A percentile compares a stretch with the other conserved stretches of the same genome.
Conservation (phyloP, 2,888 invertebrate genomes). For the Athalia rosae region DNA sequence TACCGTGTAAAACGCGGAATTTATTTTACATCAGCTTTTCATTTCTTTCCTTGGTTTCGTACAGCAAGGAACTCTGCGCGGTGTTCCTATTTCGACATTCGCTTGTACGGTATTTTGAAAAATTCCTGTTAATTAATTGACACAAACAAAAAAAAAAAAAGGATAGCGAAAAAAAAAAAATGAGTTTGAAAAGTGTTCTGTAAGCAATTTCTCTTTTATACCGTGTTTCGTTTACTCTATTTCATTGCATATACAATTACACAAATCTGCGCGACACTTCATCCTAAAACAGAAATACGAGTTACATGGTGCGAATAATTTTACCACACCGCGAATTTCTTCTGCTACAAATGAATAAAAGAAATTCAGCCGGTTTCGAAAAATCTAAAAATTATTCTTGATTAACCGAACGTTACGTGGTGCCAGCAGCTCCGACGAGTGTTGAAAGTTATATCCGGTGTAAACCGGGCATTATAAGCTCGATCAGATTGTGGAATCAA, state of each 20-base stretch:
- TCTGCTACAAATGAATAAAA: not conserved
- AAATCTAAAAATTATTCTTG: not conserved
- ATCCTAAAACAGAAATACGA: not conserved
- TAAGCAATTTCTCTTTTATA: slow-evolving; percentile 11
- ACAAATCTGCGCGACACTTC: not conserved
- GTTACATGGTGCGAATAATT: too few relatives aligned
- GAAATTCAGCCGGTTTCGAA: not conserved
- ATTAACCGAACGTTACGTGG: not conserved
- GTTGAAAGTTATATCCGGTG: slow-evolving; percentile 28
- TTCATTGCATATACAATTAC: not conserved
- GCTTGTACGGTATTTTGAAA: not conserved
- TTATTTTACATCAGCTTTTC: slow-evolving; percentile 18
- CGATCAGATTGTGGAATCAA: not conserved
- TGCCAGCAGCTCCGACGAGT: not conserved
- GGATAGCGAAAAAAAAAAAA: not conserved
- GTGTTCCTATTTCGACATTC: not conserved
- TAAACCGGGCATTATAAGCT: too few relatives aligned
- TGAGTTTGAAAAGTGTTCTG: slow-evolving; percentile 8
- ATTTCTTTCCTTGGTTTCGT: slow-evolving; percentile 29
- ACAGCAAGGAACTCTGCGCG: slow-evolving; percentile 20
- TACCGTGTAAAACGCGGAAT: slow-evolving; percentile 22
- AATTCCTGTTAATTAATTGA: not conserved
- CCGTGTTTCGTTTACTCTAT: not conserved
- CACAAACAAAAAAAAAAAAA: not conserved
- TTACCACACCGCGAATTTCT: not conserved